Evolutionary conservation across 2,888 invertebrate species (phyloP), one percentile per base, ranked within the genome.

Genomic region (Cryptophagus acutangulus): DNA sequence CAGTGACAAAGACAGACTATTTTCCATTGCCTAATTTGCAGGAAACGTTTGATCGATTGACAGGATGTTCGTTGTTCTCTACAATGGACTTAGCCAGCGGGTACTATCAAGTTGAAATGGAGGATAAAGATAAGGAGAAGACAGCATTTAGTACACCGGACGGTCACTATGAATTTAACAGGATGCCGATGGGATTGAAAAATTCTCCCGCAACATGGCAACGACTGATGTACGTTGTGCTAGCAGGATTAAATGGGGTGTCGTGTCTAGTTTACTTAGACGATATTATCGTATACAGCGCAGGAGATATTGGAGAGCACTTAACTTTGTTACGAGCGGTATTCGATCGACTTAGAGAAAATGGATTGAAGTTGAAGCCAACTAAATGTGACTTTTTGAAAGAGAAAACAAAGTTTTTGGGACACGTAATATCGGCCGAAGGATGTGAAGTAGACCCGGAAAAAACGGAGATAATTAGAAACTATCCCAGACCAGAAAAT

Each of bases 21-120:
- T 43, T 51, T 44, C 51, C 48, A 2, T 46, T 51, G 31, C 48
- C 48, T n/a, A 10, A 28, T 9, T 41, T 44, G 17, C 41, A 48
- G 12, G 46, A 48, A 14, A 34, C 43, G 14, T 25, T 48, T 13
- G 40, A 25, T 10, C 42, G 44, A 17, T 38, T 37, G 34, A 16
- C 16, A 35, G 28, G 46, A 17, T 33, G 37, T 9, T 31, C 40
- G 36, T 49, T 33, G 36, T 49, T 49, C 12, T 34, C 46, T 10
- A 42, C 36, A 33, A 17, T 47, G 8, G 46, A 51, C 33, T 37
- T 43, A 28, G 46, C 46, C 25, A 42, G 40, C 10, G 49, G 48
- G 2, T 51, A 47, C 36, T 50, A 47, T 47, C 42, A 45, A 16
- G 48, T 51, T 17, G 44, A 45, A 20, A 10, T 50, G 9, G 31